phyloP scores from a whole-genome alignment of 1,140 invertebrate species.

The Orius insidiosus region DNA sequence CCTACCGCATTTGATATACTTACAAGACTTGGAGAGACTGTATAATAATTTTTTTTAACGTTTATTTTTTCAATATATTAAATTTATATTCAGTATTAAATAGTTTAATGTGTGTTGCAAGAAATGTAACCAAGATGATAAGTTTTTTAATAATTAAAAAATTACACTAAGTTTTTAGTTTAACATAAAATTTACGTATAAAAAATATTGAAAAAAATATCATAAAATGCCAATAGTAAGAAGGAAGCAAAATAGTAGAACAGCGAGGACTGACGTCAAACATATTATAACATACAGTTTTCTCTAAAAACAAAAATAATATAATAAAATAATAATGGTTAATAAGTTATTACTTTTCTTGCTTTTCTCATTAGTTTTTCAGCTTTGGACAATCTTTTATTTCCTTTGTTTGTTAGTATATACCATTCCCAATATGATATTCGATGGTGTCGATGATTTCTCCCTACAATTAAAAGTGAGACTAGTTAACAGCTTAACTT shows the following conservation, averaged over 20 bases:
- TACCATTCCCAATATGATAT: constrained; percentile 12
- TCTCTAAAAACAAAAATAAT: constrained; percentile 5
- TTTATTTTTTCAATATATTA: too few species aligned
- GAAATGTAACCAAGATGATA: not conserved
- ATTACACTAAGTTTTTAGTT: not conserved
- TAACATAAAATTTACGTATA: too few species aligned
- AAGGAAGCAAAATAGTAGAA: not conserved
- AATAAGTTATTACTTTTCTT: constrained; percentile 9
- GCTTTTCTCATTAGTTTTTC: constrained; percentile 7
- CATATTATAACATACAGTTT: constrained; percentile 3
- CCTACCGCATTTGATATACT: constrained; percentile 32
- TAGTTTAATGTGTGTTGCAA: too few species aligned
- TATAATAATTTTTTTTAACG: too few species aligned
- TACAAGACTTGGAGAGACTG: not conserved
- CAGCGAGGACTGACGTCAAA: constrained; percentile 2
- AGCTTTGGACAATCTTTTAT: constrained; percentile 10
- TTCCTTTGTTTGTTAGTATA: constrained; percentile 6
- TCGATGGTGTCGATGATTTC: constrained; percentile 15
- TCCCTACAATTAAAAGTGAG: constrained; percentile 7
- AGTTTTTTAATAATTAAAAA: not conserved
- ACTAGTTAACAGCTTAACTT: not conserved
- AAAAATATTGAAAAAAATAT: too few species aligned
- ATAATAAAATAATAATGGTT: not conserved
- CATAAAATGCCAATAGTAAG: too few species aligned
- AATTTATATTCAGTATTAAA: too few species aligned